phyloP scores from a whole-genome alignment of 2,888 invertebrate genomes.

The Amphiduros pacificus region DNA sequence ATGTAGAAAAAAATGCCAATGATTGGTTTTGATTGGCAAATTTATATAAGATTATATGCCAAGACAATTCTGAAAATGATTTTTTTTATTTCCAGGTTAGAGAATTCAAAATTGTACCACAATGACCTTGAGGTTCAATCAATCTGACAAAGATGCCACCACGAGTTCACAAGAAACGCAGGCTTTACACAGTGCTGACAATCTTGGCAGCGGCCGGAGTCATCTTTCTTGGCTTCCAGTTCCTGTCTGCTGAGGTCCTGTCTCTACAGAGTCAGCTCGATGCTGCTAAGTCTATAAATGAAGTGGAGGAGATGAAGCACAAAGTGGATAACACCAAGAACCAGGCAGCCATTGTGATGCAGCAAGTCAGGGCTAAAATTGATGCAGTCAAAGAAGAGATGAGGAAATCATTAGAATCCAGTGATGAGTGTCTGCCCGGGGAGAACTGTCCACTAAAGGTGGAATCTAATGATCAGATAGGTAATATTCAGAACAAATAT shows the following conservation, averaged over 20 bases:
- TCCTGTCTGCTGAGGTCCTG: slow-evolving; percentile 9
- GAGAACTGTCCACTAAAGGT: too few relatives aligned
- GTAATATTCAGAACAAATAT: too few relatives aligned
- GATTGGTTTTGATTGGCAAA: too few relatives aligned
- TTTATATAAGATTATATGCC: too few relatives aligned
- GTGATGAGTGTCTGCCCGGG: too few relatives aligned
- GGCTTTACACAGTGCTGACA: slow-evolving; percentile 10
- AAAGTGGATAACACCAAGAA: too few relatives aligned
- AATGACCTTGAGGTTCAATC: background rate
- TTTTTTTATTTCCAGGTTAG: background rate
- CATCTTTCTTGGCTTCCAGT: slow-evolving; percentile 13
- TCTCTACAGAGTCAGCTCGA: background rate
- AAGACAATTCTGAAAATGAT: background rate
- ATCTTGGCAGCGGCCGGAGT: slow-evolving; percentile 9
- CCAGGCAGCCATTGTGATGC: too few relatives aligned
- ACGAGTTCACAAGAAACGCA: slow-evolving; percentile 3
- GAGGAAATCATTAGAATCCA: too few relatives aligned
- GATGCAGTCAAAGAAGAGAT: too few relatives aligned
- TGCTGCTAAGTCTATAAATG: background rate
- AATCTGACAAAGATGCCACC: background rate
- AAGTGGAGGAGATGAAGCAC: background rate
- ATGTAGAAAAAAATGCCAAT: too few relatives aligned
- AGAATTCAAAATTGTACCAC: background rate
- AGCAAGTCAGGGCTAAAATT: too few relatives aligned
- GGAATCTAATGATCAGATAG: too few relatives aligned